Evolutionary conservation across 2,888 invertebrate species (phyloP), one percentile per base, ranked within the genome.

Genomic region (Psylliodes chrysocephalus): DNA sequence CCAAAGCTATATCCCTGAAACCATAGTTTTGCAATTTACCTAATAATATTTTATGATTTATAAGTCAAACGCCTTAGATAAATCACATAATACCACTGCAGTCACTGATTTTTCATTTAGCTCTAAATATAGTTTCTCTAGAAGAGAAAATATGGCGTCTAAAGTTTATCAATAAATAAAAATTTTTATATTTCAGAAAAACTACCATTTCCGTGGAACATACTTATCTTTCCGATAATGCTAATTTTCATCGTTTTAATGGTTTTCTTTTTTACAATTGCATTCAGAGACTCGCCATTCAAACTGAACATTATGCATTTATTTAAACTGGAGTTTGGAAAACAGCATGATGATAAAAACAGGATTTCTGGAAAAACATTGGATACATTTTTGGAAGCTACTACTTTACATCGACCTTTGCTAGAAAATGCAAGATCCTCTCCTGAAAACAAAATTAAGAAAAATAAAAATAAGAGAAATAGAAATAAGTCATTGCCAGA

Each of bases 141-240:
- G n/a, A n/a, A n/a, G n/a, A n/a, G n/a, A n/a, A n/a, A n/a, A n/a
- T n/a, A n/a, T n/a, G n/a, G n/a, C n/a, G n/a, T n/a, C n/a, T n/a
- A n/a, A n/a, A n/a, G n/a, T n/a, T n/a, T n/a, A n/a, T n/a, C n/a
- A n/a, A n/a, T n/a, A n/a, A n/a, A n/a, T n/a, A n/a, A n/a, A n/a
- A n/a, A n/a, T n/a, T n/a, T n/a, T n/a, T n/a, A n/a, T n/a, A n/a
- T n/a, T n/a, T n/a, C n/a, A n/a, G n/a, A n/a, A n/a, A n/a, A n/a
- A n/a, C n/a, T n/a, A n/a, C 67, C 57, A 10, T 68, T 67, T 40
- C 74, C 74, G 10, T 73, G 71, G 71, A 73, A 73, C 18, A 19
- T 72, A 1, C n/a, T 73, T 2, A 68, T 74, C n/a, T 72, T 72
- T 56, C 73, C 72, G 0, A 6, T 68, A 7, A 69, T 73, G 70